Evolutionary conservation across 2,113 vertebrate genomes (phyloP).

Genomic region (Poeciliopsis occidentalis): DNA sequence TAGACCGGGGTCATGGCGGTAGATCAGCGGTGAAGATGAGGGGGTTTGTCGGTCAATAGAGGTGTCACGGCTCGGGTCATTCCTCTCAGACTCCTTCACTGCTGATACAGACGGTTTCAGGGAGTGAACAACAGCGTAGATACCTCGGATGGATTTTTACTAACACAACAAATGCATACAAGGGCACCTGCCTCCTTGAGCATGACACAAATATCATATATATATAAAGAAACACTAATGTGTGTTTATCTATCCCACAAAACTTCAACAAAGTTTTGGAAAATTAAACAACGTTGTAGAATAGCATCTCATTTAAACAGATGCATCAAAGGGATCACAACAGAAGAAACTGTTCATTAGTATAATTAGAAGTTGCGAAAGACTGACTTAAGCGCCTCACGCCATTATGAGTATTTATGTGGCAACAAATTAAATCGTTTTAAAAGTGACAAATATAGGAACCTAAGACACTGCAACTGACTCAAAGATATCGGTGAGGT

Average conservation of each 20-base stretch:
- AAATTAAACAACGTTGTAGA: too few relatives aligned
- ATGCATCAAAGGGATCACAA: too few relatives aligned
- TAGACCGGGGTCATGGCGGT: slow-evolving; percentile 42
- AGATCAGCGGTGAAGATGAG: slow-evolving; percentile 51
- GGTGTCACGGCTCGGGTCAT: slow-evolving; percentile 29
- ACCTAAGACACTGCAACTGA: not conserved
- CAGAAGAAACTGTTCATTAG: too few relatives aligned
- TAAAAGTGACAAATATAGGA: not conserved
- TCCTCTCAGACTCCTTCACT: slow-evolving; percentile 7
- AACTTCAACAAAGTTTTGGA: too few relatives aligned
- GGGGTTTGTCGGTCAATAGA: slow-evolving; percentile 56
- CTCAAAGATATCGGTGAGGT: not conserved
- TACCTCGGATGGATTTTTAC: slow-evolving; percentile 26
- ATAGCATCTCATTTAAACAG: too few relatives aligned
- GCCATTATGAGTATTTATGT: too few relatives aligned
- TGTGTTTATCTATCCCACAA: too few relatives aligned
- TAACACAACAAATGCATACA: slow-evolving; percentile 29
- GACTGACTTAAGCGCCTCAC: too few relatives aligned
- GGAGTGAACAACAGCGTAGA: slow-evolving; percentile 1
- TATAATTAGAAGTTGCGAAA: too few relatives aligned
- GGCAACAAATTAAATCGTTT: too few relatives aligned
- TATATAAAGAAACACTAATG: too few relatives aligned
- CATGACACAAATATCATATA: too few relatives aligned
- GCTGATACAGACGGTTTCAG: slow-evolving; percentile 21
- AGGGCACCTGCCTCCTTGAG: not conserved